A percentile compares a stretch with the other conserved stretches of the same genome.
phyloP scores from a whole-genome alignment of 2,113 vertebrate species.

The Hydrolagus affinis region DNA sequence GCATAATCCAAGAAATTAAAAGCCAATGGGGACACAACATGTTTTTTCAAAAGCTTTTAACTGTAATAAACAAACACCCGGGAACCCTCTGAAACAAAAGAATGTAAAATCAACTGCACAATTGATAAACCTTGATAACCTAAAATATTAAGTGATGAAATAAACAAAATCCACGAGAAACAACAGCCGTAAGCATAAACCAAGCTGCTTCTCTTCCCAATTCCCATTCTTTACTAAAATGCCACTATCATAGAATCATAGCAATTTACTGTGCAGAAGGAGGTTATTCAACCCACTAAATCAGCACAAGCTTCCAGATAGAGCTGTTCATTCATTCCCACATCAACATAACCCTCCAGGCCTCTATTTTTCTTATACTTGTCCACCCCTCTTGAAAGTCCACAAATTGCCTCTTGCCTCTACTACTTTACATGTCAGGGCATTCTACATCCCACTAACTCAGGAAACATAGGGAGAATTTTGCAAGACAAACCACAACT shows the following conservation, averaged over 20 bases:
- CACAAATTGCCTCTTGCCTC: too few relatives aligned
- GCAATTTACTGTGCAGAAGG: too few relatives aligned
- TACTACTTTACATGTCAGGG: too few relatives aligned
- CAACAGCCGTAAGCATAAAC: not conserved
- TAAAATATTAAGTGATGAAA: not conserved
- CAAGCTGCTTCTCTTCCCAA: not conserved
- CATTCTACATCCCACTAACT: too few relatives aligned
- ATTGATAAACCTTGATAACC: not conserved
- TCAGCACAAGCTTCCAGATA: too few relatives aligned
- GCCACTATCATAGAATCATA: not conserved
- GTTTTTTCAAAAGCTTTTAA: not conserved
- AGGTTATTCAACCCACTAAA: too few relatives aligned
- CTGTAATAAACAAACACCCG: not conserved
- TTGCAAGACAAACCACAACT: too few relatives aligned
- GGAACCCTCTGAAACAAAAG: not conserved
- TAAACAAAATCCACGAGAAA: not conserved
- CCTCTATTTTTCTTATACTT: too few relatives aligned
- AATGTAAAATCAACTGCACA: not conserved
- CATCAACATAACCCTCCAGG: too few relatives aligned
- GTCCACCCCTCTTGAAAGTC: too few relatives aligned
- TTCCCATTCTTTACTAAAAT: not conserved
- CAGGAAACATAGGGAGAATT: too few relatives aligned
- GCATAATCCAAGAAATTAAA: not conserved
- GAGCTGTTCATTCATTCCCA: too few relatives aligned
- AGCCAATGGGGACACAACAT: not conserved